Evolutionary conservation across 2,797 vertebrate genomes (phyloP).

Genomic region (Fringilla coelebs): DNA sequence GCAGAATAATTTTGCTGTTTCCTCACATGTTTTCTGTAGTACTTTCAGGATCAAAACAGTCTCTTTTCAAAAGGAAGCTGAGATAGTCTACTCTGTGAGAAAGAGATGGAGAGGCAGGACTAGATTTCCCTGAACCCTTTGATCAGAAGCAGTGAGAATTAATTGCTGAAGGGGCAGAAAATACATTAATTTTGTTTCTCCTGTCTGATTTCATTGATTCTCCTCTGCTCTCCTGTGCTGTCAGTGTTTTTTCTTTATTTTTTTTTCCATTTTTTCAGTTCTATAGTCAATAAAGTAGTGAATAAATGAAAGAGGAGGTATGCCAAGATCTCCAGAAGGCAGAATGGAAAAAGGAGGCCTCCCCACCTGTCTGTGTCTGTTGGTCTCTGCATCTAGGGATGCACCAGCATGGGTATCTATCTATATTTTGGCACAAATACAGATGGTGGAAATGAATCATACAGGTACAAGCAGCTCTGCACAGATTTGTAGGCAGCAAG

Average conservation of each 20-base stretch:
- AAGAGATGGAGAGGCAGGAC: neutral
- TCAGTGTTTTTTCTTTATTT: neutral
- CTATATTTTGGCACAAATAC: conserved; percentile 2
- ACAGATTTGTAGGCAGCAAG: conserved; percentile 24
- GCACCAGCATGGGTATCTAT: neutral
- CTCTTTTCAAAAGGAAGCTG: neutral
- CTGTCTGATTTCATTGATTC: conserved; percentile 12
- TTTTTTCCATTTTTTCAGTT: neutral
- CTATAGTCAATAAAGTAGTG: neutral
- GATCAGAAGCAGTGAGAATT: conserved; percentile 5
- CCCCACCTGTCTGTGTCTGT: neutral
- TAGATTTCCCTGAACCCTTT: neutral
- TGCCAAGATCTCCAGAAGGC: conserved; percentile 51
- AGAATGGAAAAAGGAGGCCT: neutral
- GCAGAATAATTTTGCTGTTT: neutral
- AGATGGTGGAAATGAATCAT: neutral
- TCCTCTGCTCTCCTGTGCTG: neutral
- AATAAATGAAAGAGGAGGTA: neutral
- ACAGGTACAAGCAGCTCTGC: neutral
- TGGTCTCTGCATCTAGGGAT: neutral
- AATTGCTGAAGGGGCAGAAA: conserved; percentile 13
- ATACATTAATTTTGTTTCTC: neutral
- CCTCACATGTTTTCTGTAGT: neutral
- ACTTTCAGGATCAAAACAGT: neutral
- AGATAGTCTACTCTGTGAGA: neutral